Evolutionary conservation across 2,797 vertebrate species (phyloP).

Genomic region (Galaxias olidus): DNA sequence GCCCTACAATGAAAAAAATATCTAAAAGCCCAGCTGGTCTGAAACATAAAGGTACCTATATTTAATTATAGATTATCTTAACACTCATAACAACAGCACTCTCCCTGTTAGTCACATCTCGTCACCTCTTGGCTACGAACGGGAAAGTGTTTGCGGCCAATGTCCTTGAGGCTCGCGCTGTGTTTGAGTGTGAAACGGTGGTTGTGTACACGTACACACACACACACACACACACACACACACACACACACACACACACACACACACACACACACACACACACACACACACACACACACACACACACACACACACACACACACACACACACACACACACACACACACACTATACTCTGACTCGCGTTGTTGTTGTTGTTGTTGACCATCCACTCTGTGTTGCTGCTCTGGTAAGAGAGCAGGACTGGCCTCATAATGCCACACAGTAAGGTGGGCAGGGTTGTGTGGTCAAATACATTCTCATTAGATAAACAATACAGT

Average conservation of each 20-base stretch:
- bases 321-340: conserved; percentile 37
- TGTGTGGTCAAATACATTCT: conserved; percentile 16
- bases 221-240: conserved; percentile 32
- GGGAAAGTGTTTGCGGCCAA: conserved; percentile 24
- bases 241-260: conserved; percentile 37
- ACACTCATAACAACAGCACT: conserved; percentile 50
- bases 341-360: conserved; percentile 23
- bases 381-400: not conserved
- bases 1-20: conserved; percentile 27
- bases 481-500: conserved; percentile 22
- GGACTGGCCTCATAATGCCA: not conserved
- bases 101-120: too few species aligned
- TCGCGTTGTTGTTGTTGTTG: conserved; percentile 9
- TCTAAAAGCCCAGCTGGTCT: conserved; percentile 33
- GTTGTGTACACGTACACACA: conserved; percentile 33
- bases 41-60: conserved; percentile 48
- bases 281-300: conserved; percentile 30
- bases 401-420: conserved; percentile 6
- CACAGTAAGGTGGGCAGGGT: not conserved
- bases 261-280: conserved; percentile 34
- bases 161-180: conserved; percentile 14
- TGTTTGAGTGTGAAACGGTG: conserved; percentile 25
- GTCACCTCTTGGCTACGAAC: conserved; percentile 11
- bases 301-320: conserved; percentile 34
- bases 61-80: conserved; percentile 25